Evolutionary conservation across 2,797 vertebrate species (phyloP), one percentile per base, ranked within the genome.

Genomic region (Garrulus glandarius): DNA sequence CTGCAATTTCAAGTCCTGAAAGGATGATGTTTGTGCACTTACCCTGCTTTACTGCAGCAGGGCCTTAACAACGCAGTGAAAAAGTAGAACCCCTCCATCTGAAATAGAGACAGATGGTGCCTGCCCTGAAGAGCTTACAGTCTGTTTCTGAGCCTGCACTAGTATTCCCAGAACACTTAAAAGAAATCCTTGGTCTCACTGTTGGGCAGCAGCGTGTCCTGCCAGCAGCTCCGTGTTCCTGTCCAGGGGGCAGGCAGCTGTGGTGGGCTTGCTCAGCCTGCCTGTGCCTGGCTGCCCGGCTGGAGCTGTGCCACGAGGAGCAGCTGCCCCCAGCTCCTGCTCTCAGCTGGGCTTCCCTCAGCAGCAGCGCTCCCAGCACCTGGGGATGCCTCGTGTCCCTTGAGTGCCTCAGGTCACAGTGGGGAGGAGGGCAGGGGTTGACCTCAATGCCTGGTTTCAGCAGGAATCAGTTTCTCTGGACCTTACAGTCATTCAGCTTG

Each of bases 231-330:
- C 82, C 21, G 34, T 67, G 56, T 20, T 41, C 44, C 87, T 89
- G 6, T 9, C 91, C 86, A 11, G 91, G 86, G 94, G 89, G 76
- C 69, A 84, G 94, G 93, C 94, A 68, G 78, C 89, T 87, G 79
- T 1, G 8, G 68, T 68, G 83, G 69, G 29, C 67, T 70, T 19
- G 41, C 79, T 76, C 55, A 56, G 78, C 50, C 50, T 87, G 84
- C 70, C 82, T 52, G 29, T 23, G 76, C 76, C 55, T 47, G 91
- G 37, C n/a, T n/a, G 55, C 19, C 57, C 23, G 46, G 13, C 59
- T 95, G 94, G 92, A 87, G 59, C 72, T 37, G 20, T 43, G 82
- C 82, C 87, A 16, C 0, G 4, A 15, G 39, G 13, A 94, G 84
- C 96, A 92, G 92, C 93, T 95, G 93, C 70, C 47, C 39, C 41